phyloP scores from a whole-genome alignment of 2,113 vertebrate genomes.

The Petroica traversi region DNA sequence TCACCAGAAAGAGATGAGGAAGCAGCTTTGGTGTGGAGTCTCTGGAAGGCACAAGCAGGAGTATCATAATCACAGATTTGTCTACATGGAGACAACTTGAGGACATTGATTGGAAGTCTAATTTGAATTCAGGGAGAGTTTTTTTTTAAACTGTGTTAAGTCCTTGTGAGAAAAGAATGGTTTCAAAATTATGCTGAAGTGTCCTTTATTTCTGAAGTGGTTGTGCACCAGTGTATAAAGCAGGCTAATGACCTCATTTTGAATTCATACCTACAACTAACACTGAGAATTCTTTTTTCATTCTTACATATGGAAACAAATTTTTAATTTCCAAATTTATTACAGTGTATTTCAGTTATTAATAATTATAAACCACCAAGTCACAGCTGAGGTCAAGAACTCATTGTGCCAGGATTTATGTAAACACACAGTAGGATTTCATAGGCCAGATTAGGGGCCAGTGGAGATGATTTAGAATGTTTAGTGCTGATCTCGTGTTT shows the following conservation, averaged over 20 bases:
- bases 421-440: not conserved
- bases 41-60: not conserved
- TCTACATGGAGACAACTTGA: not conserved
- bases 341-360: not conserved
- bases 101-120: not conserved
- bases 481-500: not conserved
- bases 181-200: not conserved
- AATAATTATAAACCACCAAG: not conserved
- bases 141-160: not conserved
- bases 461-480: not conserved
- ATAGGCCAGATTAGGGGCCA: not conserved
- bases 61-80: not conserved
- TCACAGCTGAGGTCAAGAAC: not conserved
- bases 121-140: not conserved
- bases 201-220: not conserved
- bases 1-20: not conserved
- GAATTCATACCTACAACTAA: not conserved
- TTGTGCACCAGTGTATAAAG: not conserved
- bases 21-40: not conserved
- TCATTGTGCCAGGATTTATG: not conserved
- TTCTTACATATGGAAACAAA: not conserved
- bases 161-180: not conserved
- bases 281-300: not conserved
- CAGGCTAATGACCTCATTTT: not conserved
- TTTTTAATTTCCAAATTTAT: not conserved